phyloP scores from a whole-genome alignment of 2,888 invertebrate genomes.

The Apeira syringaria region DNA sequence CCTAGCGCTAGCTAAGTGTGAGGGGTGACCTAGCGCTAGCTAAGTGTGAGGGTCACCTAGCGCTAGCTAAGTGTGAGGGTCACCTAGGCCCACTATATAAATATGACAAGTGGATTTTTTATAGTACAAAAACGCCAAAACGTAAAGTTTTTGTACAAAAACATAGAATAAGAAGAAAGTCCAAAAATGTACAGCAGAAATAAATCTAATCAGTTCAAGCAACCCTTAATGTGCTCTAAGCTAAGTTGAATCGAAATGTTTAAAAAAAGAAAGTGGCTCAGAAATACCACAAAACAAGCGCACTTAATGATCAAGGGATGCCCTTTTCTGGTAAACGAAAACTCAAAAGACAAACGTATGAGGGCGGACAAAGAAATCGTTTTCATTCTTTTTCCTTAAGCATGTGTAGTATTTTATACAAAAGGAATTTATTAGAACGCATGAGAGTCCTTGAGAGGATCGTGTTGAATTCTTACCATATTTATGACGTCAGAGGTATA shows the following conservation, averaged over 20 bases:
- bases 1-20: too few species aligned
- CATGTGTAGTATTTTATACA: conserved; percentile 38
- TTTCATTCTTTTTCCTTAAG: conserved; percentile 54
- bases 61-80: too few species aligned
- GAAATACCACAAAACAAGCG: conserved; percentile 61
- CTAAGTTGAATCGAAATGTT: conserved; percentile 16
- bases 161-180: too few species aligned
- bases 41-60: too few species aligned
- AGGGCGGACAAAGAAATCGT: conserved; percentile 58
- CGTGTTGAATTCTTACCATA: conserved; percentile 29
- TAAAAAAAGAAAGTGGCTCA: conserved; percentile 39
- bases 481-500: conserved; percentile 2
- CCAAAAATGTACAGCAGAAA: too few species aligned
- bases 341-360: conserved; percentile 70
- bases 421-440: conserved; percentile 19
- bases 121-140: too few species aligned
- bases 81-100: too few species aligned
- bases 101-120: too few species aligned
- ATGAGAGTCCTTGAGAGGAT: conserved; percentile 6
- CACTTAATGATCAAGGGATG: conserved; percentile 67
- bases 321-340: conserved; percentile 49
- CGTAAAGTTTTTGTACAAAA: too few species aligned
- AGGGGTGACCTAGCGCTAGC: too few species aligned
- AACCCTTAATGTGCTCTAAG: conserved; percentile 24
- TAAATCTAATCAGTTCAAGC: conserved; percentile 13